A percentile compares a stretch with the other conserved stretches of the same genome.
Conservation (phyloP, 2,888 invertebrate species). For the Eupithecia pulchellata region DNA sequence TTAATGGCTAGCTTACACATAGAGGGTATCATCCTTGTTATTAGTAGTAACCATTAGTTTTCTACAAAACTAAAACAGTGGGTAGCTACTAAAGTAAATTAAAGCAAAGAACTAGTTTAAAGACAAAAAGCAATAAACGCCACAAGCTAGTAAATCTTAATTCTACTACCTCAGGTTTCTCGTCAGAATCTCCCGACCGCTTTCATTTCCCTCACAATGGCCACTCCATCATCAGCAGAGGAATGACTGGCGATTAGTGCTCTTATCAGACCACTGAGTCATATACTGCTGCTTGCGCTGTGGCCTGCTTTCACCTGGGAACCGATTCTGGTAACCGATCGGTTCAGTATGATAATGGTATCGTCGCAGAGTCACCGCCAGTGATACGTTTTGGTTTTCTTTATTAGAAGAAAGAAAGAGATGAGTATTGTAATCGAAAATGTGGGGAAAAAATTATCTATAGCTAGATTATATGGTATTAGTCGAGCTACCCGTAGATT, state of each 20-base stretch:
- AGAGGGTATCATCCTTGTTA: too few relatives aligned
- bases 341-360: background rate
- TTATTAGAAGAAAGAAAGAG: background rate
- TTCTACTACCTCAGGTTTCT: constrained; percentile 5
- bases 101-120: background rate
- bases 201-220: constrained; percentile 7
- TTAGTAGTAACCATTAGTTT: too few relatives aligned
- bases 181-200: constrained; percentile 1
- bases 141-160: background rate
- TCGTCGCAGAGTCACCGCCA: background rate
- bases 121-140: background rate
- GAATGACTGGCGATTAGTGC: constrained; percentile 9
- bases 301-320: constrained; percentile 1
- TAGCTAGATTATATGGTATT: too few relatives aligned
- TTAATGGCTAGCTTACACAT: too few relatives aligned
- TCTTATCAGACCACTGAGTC: constrained; percentile 8
- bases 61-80: background rate
- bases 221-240: constrained; percentile 2
- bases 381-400: background rate
- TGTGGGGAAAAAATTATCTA: too few relatives aligned
- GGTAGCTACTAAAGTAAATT: too few relatives aligned
- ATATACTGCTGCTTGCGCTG: background rate
- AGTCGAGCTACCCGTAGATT: too few relatives aligned
- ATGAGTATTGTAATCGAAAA: too few relatives aligned
- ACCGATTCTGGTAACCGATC: background rate